phyloP scores from a whole-genome alignment of 1,140 invertebrate species.

The Neelides sp. region DNA sequence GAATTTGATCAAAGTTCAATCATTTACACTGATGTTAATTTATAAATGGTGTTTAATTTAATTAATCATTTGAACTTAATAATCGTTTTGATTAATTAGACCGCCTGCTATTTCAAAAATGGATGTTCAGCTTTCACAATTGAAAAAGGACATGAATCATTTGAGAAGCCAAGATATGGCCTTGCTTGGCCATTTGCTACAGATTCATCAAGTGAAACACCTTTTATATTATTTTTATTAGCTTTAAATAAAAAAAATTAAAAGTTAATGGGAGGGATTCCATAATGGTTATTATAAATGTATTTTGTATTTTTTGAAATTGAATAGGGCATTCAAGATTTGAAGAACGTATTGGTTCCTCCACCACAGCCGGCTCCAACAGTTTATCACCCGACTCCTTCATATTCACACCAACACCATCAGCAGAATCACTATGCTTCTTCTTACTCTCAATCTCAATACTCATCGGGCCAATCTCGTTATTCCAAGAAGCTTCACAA shows the following conservation, averaged over 20 bases:
- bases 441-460: neutral
- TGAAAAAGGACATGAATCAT: conserved; percentile 30
- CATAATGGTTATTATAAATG: neutral
- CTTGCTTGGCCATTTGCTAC: conserved; percentile 26
- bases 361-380: conserved; percentile 26
- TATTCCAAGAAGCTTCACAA: too few species aligned
- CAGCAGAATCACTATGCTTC: conserved; percentile 2
- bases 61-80: neutral
- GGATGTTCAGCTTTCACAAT: conserved; percentile 24
- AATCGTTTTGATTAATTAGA: conserved; percentile 1
- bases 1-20: neutral
- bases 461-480: conserved; percentile 6
- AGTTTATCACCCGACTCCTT: conserved; percentile 5
- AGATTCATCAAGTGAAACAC: conserved; percentile 24
- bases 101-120: conserved; percentile 11
- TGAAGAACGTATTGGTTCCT: conserved; percentile 25
- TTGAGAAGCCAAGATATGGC: conserved; percentile 29
- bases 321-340: conserved; percentile 28
- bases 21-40: too few species aligned
- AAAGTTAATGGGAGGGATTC: neutral
- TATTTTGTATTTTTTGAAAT: neutral
- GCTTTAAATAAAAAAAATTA: neutral
- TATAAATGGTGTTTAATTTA: neutral
- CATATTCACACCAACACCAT: conserved; percentile 4
- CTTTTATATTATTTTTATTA: neutral